These are phyloP conservation scores for Thera obeliscata DNA, from an alignment of 2,888 invertebrate species.

Conservation along the genomic window DNA sequence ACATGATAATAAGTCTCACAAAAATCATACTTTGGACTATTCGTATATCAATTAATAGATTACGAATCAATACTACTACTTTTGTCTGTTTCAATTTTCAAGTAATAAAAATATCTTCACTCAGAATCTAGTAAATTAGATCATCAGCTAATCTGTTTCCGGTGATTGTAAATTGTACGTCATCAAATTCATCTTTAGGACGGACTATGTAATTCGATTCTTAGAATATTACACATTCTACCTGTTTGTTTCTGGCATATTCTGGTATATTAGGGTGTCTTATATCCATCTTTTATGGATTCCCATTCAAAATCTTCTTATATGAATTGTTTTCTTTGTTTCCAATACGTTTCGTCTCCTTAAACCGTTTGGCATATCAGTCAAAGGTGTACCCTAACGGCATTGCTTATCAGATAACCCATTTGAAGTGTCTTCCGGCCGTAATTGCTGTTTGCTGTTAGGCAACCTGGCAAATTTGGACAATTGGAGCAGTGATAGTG, in stretches of 20 bases:
- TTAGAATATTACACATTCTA: conserved; percentile 33
- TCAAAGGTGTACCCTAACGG: conserved; percentile 56
- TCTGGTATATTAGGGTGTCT: neutral
- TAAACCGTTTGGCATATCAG: conserved; percentile 56
- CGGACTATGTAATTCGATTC: conserved; percentile 34
- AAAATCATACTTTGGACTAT: conserved; percentile 9
- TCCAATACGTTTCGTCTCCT: conserved; percentile 36
- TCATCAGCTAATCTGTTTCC: conserved; percentile 38
- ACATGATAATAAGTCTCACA: neutral
- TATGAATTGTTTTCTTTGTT: conserved; percentile 25
- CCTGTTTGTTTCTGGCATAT: neutral
- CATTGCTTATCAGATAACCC: conserved; percentile 64
- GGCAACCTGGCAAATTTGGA: conserved; percentile 64
- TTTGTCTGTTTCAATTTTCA: neutral
- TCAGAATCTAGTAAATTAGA: conserved; percentile 35
- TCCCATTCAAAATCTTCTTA: conserved; percentile 11
- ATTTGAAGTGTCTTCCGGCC: conserved; percentile 62
- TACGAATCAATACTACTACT: neutral
- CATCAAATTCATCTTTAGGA: conserved; percentile 38
- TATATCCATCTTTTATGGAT: neutral
- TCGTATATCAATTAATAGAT: conserved; percentile 3
- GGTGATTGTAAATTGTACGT: conserved; percentile 26
- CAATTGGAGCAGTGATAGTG: conserved; percentile 58
- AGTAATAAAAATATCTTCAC: conserved; percentile 5
- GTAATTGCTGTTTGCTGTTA: conserved; percentile 53